Evolutionary conservation across 2,888 invertebrate genomes (phyloP), one percentile per base, ranked within the genome.

Genomic region (Cerastoderma edule): DNA sequence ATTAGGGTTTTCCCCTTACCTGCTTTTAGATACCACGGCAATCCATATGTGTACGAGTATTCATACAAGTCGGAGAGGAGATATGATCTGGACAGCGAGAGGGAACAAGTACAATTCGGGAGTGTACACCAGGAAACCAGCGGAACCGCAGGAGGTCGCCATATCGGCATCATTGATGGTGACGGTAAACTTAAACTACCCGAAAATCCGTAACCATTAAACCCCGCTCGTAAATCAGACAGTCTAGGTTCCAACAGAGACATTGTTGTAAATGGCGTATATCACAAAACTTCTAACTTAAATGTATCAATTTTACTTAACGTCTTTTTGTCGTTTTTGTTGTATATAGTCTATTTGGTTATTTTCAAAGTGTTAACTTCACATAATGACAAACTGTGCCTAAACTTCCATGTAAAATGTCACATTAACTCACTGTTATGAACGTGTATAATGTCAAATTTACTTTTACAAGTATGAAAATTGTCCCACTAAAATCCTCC

Each of bases 21-120:
- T 80, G 85, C 66, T 77, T 86, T 85, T 22, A 82, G 69, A 64
- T 84, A 86, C 86, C 86, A 86, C 22, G 83, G 75, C 80, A 81
- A 83, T 3, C 74, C 33, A 44, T 78, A 71, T 13, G 74, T 70
- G 33, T 80, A 73, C n/a, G 80, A 73, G 66, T 80, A 79, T 60
- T 85, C 82, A 64, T 81, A 77, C 33, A 81, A 54, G 44, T 85
- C 85, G 35, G 78, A 78, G 67, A 80, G 65, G 19, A 75, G 46
- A 33, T 74, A 73, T 32, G 80, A 71, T 30, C 80, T 56, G 10
- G 68, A 71, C 50, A 75, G 2, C 3, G 83, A 69, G 35, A 85
- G 44, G 10, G 76, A 67, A 68, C 86, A 86, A 8, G 78, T 80
- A 46, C 86, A 86, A 35, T 76, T 67, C 22, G 81, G 80, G 54